These are phyloP conservation scores for Nautilus pompilius DNA, from an alignment of 1,140 invertebrate species.

Conservation along the genomic window DNA sequence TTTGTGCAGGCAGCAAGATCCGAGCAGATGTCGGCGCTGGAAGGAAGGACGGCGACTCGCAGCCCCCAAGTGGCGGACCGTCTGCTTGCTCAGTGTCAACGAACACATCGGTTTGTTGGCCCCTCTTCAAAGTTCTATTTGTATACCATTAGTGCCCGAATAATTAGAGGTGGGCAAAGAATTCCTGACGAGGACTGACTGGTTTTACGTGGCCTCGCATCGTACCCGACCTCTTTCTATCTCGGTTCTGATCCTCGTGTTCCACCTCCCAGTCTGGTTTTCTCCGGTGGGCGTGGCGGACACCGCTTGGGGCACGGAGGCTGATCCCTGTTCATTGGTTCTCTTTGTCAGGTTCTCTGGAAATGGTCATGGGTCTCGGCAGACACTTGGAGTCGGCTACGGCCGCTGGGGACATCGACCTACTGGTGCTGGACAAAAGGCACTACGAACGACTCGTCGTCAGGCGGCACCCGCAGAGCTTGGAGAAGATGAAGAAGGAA, in stretches of 20 bases:
- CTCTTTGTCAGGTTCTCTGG: constrained; percentile 1
- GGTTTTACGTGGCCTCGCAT: no score
- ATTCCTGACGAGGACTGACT: no score
- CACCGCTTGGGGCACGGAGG: no score
- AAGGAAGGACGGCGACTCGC: background rate
- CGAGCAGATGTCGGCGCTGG: background rate
- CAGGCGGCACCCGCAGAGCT: background rate
- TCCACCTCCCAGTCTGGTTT: no score
- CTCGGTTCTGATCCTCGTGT: no score
- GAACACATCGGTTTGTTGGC: background rate
- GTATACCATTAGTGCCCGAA: no score
- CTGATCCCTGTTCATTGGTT: no score
- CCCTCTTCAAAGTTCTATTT: no score
- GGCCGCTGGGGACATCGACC: background rate
- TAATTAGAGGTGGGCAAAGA: no score
- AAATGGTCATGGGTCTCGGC: background rate
- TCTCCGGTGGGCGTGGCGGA: no score
- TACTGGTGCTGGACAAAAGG: background rate
- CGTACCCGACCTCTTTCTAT: no score
- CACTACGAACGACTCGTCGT: background rate
- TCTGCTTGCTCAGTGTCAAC: background rate
- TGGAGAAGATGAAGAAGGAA: background rate
- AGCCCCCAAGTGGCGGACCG: background rate
- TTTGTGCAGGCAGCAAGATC: background rate
- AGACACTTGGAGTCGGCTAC: background rate